Evolutionary conservation across 2,888 invertebrate genomes (phyloP).

Genomic region (Sinhomidia bicolor): DNA sequence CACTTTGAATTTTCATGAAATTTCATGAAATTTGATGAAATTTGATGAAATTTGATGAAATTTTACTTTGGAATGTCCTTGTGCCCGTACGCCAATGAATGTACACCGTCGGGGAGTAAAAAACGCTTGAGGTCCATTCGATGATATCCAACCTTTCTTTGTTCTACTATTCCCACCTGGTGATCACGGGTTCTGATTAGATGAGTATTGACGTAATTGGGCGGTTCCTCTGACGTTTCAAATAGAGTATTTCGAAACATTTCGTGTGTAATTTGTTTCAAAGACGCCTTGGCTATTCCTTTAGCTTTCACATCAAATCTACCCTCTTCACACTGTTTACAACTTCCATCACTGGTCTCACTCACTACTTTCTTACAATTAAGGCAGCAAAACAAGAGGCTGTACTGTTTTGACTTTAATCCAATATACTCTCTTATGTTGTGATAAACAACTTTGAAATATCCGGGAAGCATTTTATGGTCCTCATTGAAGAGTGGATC

Average conservation of each 20-base stretch:
- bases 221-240: background rate
- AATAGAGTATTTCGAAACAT: background rate
- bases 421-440: background rate
- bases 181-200: background rate
- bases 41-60: background rate
- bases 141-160: background rate
- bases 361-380: background rate
- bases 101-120: background rate
- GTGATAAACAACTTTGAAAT: background rate
- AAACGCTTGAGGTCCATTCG: background rate
- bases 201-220: background rate
- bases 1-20: background rate
- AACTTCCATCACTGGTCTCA: too few species aligned
- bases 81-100: slow-evolving; percentile 25
- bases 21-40: background rate
- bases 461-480: background rate
- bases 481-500: background rate
- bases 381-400: background rate
- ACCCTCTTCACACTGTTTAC: too few species aligned
- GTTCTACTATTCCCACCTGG: background rate
- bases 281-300: background rate
- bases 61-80: background rate
- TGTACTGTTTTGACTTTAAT: background rate
- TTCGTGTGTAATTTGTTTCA: background rate
- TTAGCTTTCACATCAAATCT: background rate